These are phyloP conservation scores for Porites cylindrica DNA, from an alignment of 92 coral and sea anemone genomes.

Conservation along the genomic window DNA sequence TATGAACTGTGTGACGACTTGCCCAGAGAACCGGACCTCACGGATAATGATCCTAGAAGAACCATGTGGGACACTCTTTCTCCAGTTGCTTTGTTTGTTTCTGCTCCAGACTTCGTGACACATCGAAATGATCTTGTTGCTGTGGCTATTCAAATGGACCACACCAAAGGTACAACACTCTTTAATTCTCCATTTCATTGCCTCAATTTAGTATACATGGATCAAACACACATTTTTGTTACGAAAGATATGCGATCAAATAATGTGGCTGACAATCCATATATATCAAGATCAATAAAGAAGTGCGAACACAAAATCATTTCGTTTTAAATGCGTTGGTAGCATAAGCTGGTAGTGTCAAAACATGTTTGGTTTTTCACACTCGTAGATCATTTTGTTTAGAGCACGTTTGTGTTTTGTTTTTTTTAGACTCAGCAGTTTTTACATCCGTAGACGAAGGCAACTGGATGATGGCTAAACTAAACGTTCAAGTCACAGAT, in stretches of 20 bases:
- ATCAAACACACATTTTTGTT: no score
- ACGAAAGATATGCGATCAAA: no score
- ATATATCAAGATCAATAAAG: no score
- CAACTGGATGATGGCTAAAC: conserved; percentile 80
- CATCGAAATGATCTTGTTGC: conserved; percentile 52
- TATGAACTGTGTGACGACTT: conserved; percentile 55
- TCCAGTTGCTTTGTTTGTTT: conserved; percentile 74
- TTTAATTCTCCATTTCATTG: neutral
- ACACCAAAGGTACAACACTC: conserved; percentile 28
- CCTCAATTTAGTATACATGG: no score
- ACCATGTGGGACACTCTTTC: conserved; percentile 57
- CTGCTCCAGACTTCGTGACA: neutral
- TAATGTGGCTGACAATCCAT: no score
- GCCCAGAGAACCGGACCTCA: conserved; percentile 44
- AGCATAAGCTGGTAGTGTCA: no score
- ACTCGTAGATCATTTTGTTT: no score
- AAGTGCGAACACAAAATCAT: no score
- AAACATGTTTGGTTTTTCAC: no score
- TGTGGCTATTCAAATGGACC: conserved; percentile 74
- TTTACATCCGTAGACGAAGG: conserved; percentile 74
- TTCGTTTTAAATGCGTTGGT: no score
- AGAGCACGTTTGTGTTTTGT: no score
- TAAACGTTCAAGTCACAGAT: conserved; percentile 70
- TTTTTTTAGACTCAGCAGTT: conserved; percentile 52
- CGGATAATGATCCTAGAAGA: conserved; percentile 46